These are phyloP conservation scores for Otolemur garnettii DNA, from an alignment of 2,113 vertebrate genomes.

Conservation along the genomic window DNA sequence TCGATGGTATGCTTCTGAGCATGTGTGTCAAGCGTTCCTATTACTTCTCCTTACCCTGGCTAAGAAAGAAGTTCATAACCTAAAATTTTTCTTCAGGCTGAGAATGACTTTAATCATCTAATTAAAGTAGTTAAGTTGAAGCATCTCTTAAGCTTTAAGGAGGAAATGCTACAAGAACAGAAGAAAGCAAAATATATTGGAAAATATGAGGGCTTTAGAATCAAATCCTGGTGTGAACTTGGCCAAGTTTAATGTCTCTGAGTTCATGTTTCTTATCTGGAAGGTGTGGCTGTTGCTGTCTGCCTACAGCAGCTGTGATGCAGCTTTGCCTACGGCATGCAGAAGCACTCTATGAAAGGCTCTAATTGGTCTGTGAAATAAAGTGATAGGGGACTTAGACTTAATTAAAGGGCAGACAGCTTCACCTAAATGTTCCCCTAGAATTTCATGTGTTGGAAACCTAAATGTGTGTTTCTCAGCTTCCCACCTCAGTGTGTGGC, in stretches of 20 bases:
- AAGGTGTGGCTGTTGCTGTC: background rate
- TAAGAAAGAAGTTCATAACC: background rate
- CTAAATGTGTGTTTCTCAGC: background rate
- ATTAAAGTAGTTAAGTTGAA: background rate
- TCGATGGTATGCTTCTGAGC: background rate
- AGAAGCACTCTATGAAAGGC: background rate
- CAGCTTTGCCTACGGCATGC: background rate
- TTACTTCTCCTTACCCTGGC: background rate
- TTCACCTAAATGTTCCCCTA: background rate
- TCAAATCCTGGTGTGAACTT: background rate
- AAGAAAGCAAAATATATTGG: background rate
- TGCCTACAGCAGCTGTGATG: background rate
- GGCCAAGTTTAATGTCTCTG: background rate
- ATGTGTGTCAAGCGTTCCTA: background rate
- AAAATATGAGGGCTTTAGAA: background rate
- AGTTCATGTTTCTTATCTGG: background rate
- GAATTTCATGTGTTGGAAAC: background rate
- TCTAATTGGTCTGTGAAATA: background rate
- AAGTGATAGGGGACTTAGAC: no score
- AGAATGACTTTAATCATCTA: background rate
- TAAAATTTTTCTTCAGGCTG: background rate
- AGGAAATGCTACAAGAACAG: background rate
- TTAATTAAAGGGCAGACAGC: background rate
- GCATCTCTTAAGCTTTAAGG: background rate
- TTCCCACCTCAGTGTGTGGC: background rate